Conservation (phyloP, 2,888 invertebrate genomes). For the Diplolepis rosae region DNA sequence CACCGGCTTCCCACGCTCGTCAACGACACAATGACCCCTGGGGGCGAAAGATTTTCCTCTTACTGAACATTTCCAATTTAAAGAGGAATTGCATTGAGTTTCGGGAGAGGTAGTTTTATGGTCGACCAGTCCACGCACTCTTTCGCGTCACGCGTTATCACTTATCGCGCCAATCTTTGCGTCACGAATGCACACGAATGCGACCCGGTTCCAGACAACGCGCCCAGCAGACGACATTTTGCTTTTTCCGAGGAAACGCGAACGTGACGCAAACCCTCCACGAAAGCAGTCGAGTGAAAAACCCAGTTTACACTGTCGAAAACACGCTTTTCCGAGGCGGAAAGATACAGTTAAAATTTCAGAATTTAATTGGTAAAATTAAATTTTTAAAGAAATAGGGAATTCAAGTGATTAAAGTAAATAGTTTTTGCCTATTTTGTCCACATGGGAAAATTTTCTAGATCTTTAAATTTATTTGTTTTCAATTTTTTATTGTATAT, state of each 20-base stretch:
- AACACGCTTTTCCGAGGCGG: neutral
- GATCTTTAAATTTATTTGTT: too few species aligned
- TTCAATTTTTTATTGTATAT: too few species aligned
- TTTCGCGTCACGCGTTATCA: conserved; percentile 54
- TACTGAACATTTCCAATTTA: conserved; percentile 34
- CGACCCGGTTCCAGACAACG: conserved; percentile 69
- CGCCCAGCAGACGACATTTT: conserved; percentile 72
- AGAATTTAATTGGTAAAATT: too few species aligned
- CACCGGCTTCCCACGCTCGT: conserved; percentile 53
- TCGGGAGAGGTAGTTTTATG: conserved; percentile 44
- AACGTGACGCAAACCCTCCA: conserved; percentile 45
- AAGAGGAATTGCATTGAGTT: conserved; percentile 30
- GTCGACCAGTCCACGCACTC: neutral
- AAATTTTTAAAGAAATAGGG: too few species aligned
- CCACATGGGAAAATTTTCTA: too few species aligned
- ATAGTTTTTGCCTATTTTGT: too few species aligned
- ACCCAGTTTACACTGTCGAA: conserved; percentile 44
- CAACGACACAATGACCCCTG: conserved; percentile 24
- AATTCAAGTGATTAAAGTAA: too few species aligned
- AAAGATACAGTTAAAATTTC: too few species aligned
- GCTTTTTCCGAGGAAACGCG: conserved; percentile 53
- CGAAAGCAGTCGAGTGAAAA: conserved; percentile 43
- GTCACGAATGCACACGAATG: conserved; percentile 61
- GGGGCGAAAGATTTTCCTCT: conserved; percentile 24
- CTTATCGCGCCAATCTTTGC: conserved; percentile 62